Evolutionary conservation across 2,888 invertebrate species (phyloP).

Genomic region (Nasonovia ribisnigri): DNA sequence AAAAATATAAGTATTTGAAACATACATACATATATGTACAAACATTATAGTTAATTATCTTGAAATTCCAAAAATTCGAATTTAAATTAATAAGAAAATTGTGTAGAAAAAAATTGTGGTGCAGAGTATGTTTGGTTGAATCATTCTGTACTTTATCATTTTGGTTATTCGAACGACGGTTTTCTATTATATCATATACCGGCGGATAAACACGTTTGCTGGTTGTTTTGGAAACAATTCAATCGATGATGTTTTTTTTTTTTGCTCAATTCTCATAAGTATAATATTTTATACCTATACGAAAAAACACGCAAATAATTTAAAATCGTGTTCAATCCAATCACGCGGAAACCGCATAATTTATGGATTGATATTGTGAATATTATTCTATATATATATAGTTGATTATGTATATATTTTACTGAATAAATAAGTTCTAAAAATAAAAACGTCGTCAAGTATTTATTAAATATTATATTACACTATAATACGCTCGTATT

Average conservation of each 20-base stretch:
- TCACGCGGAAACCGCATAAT: neutral
- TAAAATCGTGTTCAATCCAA: neutral
- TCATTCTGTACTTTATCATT: neutral
- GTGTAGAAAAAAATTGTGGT: neutral
- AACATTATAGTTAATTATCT: too few relatives aligned
- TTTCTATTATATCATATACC: neutral
- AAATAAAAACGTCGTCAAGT: neutral
- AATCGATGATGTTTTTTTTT: constrained; percentile 12
- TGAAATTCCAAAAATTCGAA: neutral
- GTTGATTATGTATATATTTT: neutral
- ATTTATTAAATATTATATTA: neutral
- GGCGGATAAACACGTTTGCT: neutral
- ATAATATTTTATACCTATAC: neutral
- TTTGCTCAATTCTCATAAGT: neutral
- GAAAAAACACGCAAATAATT: constrained; percentile 4
- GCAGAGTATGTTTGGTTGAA: neutral
- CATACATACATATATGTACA: too few relatives aligned
- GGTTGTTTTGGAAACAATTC: constrained; percentile 28
- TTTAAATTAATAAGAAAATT: neutral
- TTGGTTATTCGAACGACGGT: neutral
- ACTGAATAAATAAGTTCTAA: neutral
- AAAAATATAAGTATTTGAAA: neutral
- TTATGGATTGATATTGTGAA: neutral
- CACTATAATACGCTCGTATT: neutral
- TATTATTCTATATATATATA: neutral